Base-by-base conservation (phyloP, 2,888 invertebrate species). In the Nezara viridula region DNA sequence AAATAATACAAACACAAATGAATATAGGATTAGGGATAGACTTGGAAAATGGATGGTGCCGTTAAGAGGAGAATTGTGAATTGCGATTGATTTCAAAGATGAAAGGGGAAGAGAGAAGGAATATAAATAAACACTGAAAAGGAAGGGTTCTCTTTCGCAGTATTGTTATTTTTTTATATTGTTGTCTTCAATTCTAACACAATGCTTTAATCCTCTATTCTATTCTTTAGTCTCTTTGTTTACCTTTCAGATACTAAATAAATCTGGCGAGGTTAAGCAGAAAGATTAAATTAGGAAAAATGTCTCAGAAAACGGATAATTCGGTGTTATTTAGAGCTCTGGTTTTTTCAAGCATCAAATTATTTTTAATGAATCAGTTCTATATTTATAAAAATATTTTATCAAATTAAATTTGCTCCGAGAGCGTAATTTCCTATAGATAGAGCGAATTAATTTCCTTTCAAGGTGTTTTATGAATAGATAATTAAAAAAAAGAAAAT, bases 81-180 rank as follows among this genome's bases (percentile, higher is more conserved):
- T 73, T 73, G 66, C 32, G 66, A 73, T 73, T 73, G 66, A 73
- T 73, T 73, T 73, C 32, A 21, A 37, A 73, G 66, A 73, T 73
- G 66, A 73, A 73, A 73, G 66, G 66, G 0, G 37, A 73, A 7
- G 21, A 73, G 19, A 5, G 37, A 19, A 37, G 66, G 66, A 73
- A 73, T 73, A 73, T 37, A 73, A 73, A 73, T 73, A 73, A 73
- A 73, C 66, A 73, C 32, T 7, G 66, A 37, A 73, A 73, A 73
- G 9, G 66, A 73, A 37, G 37, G 21, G 37, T 37, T 60, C 66
- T 73, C 19, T 37, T 16, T 32, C 16, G 19, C 16, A 73, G 37
- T 73, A 73, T 21, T 73, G 66, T 73, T 73, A 37, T 66, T 73
- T 73, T 73, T 73, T 73, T 73, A 37, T 73, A 73, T 73, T 73